A percentile compares a stretch with the other conserved stretches of the same genome.
These are phyloP conservation scores for Campylomormyrus tamandua DNA, from an alignment of 2,113 vertebrate species.

Conservation along the genomic window DNA sequence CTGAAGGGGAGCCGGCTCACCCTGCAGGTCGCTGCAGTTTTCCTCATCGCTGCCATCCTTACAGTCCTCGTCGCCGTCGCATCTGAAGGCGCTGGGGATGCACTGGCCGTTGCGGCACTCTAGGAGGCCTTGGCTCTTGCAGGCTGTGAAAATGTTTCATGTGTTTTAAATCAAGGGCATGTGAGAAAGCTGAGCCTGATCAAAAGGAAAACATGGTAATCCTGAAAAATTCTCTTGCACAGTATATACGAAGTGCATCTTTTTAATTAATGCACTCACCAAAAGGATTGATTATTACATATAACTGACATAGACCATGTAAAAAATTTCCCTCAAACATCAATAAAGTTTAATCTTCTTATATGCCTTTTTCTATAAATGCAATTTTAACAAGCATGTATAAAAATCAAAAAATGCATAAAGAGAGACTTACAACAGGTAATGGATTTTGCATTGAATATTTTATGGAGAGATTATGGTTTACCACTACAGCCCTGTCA, in stretches of 20 bases:
- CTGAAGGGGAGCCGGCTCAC: not conserved
- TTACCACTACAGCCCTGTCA: not conserved
- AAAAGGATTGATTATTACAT: not conserved
- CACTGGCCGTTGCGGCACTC: conserved; percentile 84
- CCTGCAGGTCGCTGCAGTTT: conserved; percentile 61
- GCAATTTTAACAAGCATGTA: not conserved
- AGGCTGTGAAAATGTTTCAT: conserved; percentile 55
- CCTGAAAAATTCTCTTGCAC: not conserved
- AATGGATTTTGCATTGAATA: not conserved
- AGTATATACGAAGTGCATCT: not conserved
- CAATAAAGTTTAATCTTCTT: not conserved
- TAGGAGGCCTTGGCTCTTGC: conserved; percentile 79
- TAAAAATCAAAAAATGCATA: not conserved
- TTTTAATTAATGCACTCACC: not conserved
- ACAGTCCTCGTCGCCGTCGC: conserved; percentile 89
- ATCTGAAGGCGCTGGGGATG: conserved; percentile 77
- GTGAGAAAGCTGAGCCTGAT: not conserved
- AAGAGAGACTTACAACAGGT: not conserved
- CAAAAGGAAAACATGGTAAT: not conserved
- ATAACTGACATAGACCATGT: not conserved
- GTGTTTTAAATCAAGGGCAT: not conserved
- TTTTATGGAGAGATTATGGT: not conserved
- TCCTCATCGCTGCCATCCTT: conserved; percentile 88
- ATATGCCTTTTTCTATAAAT: not conserved
- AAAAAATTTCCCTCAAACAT: not conserved